phyloP scores from a whole-genome alignment of 2,888 invertebrate genomes.

The Tachina grossa region DNA sequence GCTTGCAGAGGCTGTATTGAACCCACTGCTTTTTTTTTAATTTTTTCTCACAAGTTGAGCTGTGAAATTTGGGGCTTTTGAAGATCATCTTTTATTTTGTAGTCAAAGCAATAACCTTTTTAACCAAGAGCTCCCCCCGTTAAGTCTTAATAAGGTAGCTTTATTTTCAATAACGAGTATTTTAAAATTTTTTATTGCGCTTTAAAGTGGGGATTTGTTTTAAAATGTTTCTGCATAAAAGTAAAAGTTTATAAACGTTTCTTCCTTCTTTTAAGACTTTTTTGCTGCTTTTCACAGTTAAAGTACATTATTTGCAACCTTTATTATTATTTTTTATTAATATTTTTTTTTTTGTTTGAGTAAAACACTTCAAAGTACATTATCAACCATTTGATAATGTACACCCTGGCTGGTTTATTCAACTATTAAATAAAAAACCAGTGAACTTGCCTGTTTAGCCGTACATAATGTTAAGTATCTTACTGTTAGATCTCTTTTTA shows the following conservation, averaged over 20 bases:
- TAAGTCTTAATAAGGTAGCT: background rate
- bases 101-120: no score
- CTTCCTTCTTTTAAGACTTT: background rate
- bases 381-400: background rate
- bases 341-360: no score
- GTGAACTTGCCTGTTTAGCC: background rate
- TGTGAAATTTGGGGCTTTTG: no score
- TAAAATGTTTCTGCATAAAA: background rate
- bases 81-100: no score
- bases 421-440: slow-evolving; percentile 8
- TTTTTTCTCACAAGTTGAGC: no score
- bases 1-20: no score
- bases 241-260: background rate
- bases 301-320: slow-evolving; percentile 72
- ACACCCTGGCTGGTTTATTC: background rate
- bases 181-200: no score
- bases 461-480: slow-evolving; percentile 46
- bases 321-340: background rate
- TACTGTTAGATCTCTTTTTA: slow-evolving; percentile 37
- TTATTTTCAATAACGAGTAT: no score
- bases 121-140: background rate
- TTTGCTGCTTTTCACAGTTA: background rate
- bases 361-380: slow-evolving; percentile 2
- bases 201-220: background rate
- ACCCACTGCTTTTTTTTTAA: no score